Base-by-base conservation (phyloP, 1,140 invertebrate species). In the Venustaconcha ellipsiformis region DNA sequence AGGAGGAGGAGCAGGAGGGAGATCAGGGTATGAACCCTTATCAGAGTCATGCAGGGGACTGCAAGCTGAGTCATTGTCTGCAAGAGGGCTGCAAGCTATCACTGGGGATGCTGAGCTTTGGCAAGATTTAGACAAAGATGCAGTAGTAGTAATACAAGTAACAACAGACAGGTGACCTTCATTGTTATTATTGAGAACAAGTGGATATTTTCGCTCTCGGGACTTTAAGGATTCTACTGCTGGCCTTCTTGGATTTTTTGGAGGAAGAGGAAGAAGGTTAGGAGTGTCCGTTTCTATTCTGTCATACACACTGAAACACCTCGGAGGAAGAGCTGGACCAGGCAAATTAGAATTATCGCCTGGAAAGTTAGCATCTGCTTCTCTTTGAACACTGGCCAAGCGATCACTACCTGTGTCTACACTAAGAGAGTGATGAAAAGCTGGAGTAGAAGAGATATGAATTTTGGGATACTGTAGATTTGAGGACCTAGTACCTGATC, bases 171-270 rank as follows among this genome's bases (percentile, higher is more conserved):
- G 56, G 57, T 67, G 70, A 71, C 26, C 57, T 58, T 63, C 58
- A 56, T 62, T 72, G 26, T 68, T 67, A 65, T 75, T 70, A 58
- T 78, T 69, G 66, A 80, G 78, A 55, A 81, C 30, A n/a, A 97
- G 88, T 0, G 96, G 96, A 92, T 97, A 94, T 87, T 96, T 96
- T 63, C 96, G 91, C 70, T 95, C 96, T 56, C 95, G 90, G 3
- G 95, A 94, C 81, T 94, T 92, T 26, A 84, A 83, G 75, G 92
- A 92, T 26, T 84, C 69, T 1, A 92, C 91, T 72, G 92, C 92
- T 17, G 93, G 87, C 83, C 94, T 94, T 48, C 93, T 93, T 66
- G 94, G 92, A 84, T 96, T 95, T 80, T 95, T 91, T 0, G 96
- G 96, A 1, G 96, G 96, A 76, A 97, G 86, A 1, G 96, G 96